Evolutionary conservation across 2,113 vertebrate species (phyloP).

Genomic region (Sinocyclocheilus maitianheensis): DNA sequence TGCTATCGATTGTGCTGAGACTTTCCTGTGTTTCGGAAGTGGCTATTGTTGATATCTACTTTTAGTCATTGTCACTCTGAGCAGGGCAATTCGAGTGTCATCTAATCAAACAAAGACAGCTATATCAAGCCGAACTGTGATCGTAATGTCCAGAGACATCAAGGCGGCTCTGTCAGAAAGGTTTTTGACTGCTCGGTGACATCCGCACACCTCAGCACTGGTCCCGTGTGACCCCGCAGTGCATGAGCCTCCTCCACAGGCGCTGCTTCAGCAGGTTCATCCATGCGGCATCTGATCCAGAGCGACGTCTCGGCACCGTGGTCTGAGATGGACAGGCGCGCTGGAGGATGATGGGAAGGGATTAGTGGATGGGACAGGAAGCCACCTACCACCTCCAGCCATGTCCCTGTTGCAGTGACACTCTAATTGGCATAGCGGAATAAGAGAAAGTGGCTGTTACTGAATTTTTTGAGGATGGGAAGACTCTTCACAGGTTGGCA

Average conservation of each 20-base stretch:
- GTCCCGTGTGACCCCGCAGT: conserved; percentile 31
- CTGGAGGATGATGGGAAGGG: conserved; percentile 21
- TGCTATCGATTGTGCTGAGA: neutral
- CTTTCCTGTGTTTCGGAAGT: neutral
- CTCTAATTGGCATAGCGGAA: neutral
- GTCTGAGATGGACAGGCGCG: neutral
- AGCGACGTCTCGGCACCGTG: conserved; percentile 12
- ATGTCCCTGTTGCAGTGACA: conserved; percentile 8
- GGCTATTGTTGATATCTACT: neutral
- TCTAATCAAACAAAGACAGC: neutral
- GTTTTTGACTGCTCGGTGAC: conserved; percentile 30
- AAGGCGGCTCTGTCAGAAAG: conserved; percentile 54
- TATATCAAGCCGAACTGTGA: neutral
- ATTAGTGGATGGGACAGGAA: conserved; percentile 18
- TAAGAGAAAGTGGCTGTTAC: neutral
- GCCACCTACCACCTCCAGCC: neutral
- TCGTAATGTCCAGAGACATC: neutral
- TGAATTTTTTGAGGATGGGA: neutral
- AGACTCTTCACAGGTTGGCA: neutral
- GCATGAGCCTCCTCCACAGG: conserved; percentile 5
- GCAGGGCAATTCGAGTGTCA: neutral
- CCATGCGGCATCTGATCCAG: conserved; percentile 37
- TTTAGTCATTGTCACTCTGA: conserved; percentile 9
- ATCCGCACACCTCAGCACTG: conserved; percentile 27
- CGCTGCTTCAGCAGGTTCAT: conserved; percentile 27